Conservation (phyloP, 2,113 vertebrate genomes). For the Agelaius tricolor region DNA sequence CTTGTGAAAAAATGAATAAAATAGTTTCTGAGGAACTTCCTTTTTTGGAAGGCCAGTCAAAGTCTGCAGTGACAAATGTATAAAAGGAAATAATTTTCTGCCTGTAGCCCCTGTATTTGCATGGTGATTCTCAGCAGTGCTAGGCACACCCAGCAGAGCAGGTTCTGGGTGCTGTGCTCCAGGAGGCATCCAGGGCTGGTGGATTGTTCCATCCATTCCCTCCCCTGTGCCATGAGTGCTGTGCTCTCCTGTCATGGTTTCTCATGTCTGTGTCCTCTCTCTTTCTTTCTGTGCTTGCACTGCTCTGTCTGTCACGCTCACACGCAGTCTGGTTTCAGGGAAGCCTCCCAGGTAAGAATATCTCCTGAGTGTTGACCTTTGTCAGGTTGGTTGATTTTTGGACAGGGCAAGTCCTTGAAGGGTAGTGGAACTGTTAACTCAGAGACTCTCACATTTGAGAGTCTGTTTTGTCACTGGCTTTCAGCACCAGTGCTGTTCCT, state of each 20-base stretch:
- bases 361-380: not conserved
- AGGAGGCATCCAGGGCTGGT: not conserved
- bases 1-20: not conserved
- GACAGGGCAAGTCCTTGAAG: not conserved
- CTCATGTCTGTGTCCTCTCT: constrained; percentile 59
- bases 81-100: not conserved
- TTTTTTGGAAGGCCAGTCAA: not conserved
- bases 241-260: constrained; percentile 14
- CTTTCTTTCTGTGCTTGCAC: constrained; percentile 54
- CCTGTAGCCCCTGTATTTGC: not conserved
- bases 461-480: not conserved
- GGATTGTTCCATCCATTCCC: not conserved
- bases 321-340: constrained; percentile 73
- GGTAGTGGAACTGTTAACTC: not conserved
- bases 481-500: not conserved
- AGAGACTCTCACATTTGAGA: not conserved
- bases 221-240: not conserved
- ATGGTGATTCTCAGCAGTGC: not conserved
- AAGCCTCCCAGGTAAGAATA: constrained; percentile 64
- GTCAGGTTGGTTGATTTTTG: not conserved
- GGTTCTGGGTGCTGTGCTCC: not conserved
- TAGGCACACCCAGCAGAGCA: not conserved
- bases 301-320: constrained; percentile 65
- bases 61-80: not conserved
- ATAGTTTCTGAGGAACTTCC: not conserved